phyloP scores from a whole-genome alignment of 2,113 vertebrate species.

The Enhydra lutris region DNA sequence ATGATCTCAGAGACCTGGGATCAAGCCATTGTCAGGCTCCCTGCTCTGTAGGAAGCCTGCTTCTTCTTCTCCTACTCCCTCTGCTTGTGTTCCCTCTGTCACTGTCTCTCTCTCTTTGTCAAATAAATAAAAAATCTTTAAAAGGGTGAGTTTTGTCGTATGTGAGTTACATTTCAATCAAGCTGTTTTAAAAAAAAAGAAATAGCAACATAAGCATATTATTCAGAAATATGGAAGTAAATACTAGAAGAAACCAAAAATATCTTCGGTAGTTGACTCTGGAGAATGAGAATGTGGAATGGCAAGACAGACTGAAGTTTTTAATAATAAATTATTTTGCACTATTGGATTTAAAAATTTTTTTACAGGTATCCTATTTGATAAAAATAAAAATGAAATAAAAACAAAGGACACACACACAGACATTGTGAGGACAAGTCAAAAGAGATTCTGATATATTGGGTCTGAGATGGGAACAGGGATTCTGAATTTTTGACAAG shows the following conservation, averaged over 20 bases:
- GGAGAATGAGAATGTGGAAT: neutral
- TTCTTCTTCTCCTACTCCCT: no score
- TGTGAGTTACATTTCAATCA: constrained; percentile 17
- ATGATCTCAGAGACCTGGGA: no score
- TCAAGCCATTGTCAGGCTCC: no score
- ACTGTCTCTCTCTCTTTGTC: no score
- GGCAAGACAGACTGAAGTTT: neutral
- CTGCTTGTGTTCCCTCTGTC: no score
- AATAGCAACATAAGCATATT: neutral
- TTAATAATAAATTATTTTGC: constrained; percentile 25
- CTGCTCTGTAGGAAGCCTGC: no score
- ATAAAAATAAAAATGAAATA: constrained; percentile 24
- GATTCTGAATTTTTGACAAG: constrained; percentile 11
- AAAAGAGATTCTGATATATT: neutral
- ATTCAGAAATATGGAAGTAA: neutral
- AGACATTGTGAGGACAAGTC: neutral
- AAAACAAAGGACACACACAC: neutral
- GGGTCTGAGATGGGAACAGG: neutral
- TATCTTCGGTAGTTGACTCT: neutral
- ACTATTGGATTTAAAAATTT: neutral
- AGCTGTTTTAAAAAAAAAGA: neutral
- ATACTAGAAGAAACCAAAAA: neutral
- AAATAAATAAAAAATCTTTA: neutral
- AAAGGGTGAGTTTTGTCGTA: neutral
- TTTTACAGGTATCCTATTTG: neutral